These are phyloP conservation scores for Schizopygopsis pylzovi DNA, from an alignment of 2,797 vertebrate genomes.

Conservation along the genomic window DNA sequence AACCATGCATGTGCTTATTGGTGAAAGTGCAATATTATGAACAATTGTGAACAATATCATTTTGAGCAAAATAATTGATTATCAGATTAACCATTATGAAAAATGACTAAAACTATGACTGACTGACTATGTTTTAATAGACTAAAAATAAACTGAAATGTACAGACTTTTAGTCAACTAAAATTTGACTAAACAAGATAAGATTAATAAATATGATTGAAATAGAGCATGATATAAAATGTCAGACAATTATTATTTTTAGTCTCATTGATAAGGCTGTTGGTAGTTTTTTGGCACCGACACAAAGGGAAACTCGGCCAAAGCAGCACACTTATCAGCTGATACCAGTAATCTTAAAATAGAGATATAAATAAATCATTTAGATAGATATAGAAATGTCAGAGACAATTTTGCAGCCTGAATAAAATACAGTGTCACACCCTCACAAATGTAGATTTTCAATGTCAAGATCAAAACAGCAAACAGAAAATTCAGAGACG, in stretches of 20 bases:
- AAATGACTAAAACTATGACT: not conserved
- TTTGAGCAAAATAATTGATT: not conserved
- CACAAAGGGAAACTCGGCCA: not conserved
- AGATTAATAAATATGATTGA: not conserved
- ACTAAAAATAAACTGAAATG: too few relatives aligned
- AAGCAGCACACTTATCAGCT: not conserved
- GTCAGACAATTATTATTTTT: not conserved
- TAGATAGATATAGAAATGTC: not conserved
- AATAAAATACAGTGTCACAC: not conserved
- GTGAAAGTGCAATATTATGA: not conserved
- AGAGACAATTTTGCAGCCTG: not conserved
- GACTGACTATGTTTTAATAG: too few relatives aligned
- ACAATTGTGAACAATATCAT: not conserved
- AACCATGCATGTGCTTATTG: not conserved
- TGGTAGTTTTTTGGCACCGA: not conserved
- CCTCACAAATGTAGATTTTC: not conserved
- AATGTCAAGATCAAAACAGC: not conserved
- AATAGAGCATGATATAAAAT: not conserved
- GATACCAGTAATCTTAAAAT: not conserved
- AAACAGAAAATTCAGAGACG: not conserved
- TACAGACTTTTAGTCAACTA: not conserved
- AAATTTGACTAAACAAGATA: too few relatives aligned
- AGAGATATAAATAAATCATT: not conserved
- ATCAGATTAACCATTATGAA: not conserved
- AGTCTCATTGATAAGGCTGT: not conserved